These are phyloP conservation scores for Mylabris sibirica DNA, from an alignment of 2,888 invertebrate species.

Conservation along the genomic window DNA sequence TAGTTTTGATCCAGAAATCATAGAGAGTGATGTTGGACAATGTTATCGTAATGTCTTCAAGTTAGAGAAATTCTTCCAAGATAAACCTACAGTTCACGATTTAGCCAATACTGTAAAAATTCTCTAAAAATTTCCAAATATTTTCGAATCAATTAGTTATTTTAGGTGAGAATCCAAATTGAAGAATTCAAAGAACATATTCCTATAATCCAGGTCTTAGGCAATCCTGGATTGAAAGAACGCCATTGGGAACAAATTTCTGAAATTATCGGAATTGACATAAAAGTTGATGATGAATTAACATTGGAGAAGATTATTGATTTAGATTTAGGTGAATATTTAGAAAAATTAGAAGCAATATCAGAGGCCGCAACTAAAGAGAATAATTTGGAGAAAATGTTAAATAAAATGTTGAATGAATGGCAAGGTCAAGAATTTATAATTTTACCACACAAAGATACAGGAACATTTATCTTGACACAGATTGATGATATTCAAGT, in stretches of 20 bases:
- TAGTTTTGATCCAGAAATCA: slow-evolving; percentile 85
- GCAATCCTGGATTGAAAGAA: slow-evolving; percentile 92
- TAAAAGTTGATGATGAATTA: slow-evolving; percentile 82
- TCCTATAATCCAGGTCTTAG: slow-evolving; percentile 91
- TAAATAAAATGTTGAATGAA: slow-evolving; percentile 89
- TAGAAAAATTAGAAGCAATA: slow-evolving; percentile 87
- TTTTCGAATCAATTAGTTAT: slow-evolving; percentile 9
- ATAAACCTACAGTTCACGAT: slow-evolving; percentile 75
- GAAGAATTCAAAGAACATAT: slow-evolving; percentile 88
- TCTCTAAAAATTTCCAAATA: slow-evolving; percentile 4
- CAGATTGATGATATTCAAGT: slow-evolving; percentile 94
- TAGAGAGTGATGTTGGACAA: slow-evolving; percentile 79
- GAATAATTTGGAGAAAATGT: slow-evolving; percentile 87
- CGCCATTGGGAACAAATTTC: slow-evolving; percentile 96
- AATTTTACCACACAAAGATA: slow-evolving; percentile 80
- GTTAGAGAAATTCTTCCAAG: slow-evolving; percentile 85
- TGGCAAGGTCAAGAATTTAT: slow-evolving; percentile 85
- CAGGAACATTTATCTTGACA: slow-evolving; percentile 89
- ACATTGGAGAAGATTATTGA: slow-evolving; percentile 88
- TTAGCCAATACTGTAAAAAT: slow-evolving; percentile 70
- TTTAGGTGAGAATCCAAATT: slow-evolving; percentile 69
- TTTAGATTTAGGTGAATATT: slow-evolving; percentile 87
- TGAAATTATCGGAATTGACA: slow-evolving; percentile 93
- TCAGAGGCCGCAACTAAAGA: slow-evolving; percentile 97
- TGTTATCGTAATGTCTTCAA: slow-evolving; percentile 82